phyloP scores from a whole-genome alignment of 1,140 invertebrate genomes.

The Gryllus bimaculatus region DNA sequence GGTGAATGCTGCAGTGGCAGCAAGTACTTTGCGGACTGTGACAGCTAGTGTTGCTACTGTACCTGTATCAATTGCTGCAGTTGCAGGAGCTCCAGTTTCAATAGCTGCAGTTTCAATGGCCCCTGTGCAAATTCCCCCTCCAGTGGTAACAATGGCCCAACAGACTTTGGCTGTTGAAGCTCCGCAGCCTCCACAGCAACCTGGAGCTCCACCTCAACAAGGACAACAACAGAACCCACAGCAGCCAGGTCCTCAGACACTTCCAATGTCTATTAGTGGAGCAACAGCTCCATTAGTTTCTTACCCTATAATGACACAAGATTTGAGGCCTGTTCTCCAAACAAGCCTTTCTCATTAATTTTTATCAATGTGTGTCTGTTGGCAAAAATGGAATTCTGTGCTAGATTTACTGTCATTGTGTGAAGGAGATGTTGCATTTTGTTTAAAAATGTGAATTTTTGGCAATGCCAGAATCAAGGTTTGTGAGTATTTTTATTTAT shows the following conservation, averaged over 20 bases:
- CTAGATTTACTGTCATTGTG: too few species aligned
- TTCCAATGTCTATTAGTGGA: constrained; percentile 33
- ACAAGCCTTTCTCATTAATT: constrained; percentile 25
- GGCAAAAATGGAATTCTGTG: too few species aligned
- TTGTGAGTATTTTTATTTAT: too few species aligned
- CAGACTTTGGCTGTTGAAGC: constrained; percentile 29
- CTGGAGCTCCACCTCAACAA: constrained; percentile 26
- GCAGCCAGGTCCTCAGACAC: constrained; percentile 32
- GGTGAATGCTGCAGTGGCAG: constrained; percentile 33
- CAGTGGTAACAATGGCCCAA: constrained; percentile 48
- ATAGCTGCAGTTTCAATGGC: constrained; percentile 48
- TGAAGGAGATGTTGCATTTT: too few species aligned
- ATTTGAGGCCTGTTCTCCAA: constrained; percentile 37
- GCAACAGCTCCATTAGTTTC: constrained; percentile 48
- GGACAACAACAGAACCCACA: constrained; percentile 27
- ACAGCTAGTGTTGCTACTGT: constrained; percentile 53
- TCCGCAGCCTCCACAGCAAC: constrained; percentile 31
- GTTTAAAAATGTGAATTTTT: too few species aligned
- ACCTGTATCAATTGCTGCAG: constrained; percentile 50
- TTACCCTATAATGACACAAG: constrained; percentile 61
- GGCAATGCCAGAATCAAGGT: too few species aligned
- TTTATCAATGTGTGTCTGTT: too few species aligned
- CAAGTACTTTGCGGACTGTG: constrained; percentile 45
- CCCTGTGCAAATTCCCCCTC: constrained; percentile 43
- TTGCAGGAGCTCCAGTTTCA: constrained; percentile 38